Evolutionary conservation across 1,140 invertebrate species (phyloP).

Genomic region (Macrobrachium rosenbergii): DNA sequence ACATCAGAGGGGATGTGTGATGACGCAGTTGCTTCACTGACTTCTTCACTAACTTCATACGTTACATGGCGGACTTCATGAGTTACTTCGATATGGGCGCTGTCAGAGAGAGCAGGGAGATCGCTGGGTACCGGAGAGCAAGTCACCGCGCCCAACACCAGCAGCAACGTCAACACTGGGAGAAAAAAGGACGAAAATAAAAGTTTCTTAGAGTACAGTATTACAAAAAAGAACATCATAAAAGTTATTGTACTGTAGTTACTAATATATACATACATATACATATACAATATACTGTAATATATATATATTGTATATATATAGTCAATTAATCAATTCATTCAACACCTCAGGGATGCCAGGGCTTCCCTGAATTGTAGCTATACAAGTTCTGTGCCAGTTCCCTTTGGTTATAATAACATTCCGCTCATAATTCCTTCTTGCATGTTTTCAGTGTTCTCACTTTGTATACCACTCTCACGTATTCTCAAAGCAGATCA

Average conservation of each 20-base stretch:
- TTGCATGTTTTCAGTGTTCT: no score
- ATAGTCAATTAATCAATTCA: no score
- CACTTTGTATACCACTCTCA: no score
- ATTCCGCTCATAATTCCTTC: no score
- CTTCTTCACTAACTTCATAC: conserved; percentile 58
- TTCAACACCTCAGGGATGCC: no score
- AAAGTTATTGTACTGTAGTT: not conserved
- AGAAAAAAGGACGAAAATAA: not conserved
- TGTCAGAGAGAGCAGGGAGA: conserved; percentile 21
- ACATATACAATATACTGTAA: no score
- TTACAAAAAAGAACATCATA: not conserved
- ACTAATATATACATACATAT: no score
- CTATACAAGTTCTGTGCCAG: no score
- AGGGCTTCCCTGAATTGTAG: no score
- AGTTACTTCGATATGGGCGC: conserved; percentile 42
- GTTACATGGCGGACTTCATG: conserved; percentile 55
- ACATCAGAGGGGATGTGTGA: conserved; percentile 30
- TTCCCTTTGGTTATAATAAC: no score
- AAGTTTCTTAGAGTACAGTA: not conserved
- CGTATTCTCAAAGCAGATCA: no score
- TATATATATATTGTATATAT: no score
- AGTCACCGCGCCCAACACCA: conserved; percentile 57
- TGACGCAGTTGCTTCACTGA: conserved; percentile 30
- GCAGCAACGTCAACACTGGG: conserved; percentile 63
- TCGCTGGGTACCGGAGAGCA: conserved; percentile 58